Percentiles rank a stretch among this genome's conserved stretches.
These are phyloP conservation scores for Eulithis prunata DNA, from an alignment of 2,888 invertebrate genomes.

Conservation along the genomic window DNA sequence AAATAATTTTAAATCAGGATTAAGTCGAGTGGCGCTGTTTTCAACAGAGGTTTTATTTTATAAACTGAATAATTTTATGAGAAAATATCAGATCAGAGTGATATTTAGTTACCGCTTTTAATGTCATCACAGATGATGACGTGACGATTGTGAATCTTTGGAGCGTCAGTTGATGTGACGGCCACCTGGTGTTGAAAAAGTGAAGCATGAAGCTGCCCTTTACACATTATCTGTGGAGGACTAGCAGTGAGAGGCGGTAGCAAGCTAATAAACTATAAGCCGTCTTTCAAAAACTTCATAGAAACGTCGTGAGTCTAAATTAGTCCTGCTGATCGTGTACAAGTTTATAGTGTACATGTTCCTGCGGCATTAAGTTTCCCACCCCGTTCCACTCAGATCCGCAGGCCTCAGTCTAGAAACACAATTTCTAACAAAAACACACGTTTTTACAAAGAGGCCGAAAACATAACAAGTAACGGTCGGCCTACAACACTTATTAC, in stretches of 20 bases:
- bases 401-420: conserved; percentile 8
- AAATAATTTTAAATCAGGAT: conserved; percentile 3
- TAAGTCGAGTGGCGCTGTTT: conserved; percentile 14
- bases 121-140: too few species aligned
- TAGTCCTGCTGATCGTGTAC: conserved; percentile 13
- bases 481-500: conserved; percentile 20
- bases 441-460: conserved; percentile 4
- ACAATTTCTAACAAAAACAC: conserved; percentile 3
- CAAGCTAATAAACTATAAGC: conserved; percentile 6
- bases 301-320: conserved; percentile 2
- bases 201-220: background rate
- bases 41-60: background rate
- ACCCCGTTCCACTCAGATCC: conserved; percentile 26
- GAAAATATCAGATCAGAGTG: too few species aligned
- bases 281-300: background rate
- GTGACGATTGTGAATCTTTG: too few species aligned
- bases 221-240: background rate
- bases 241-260: conserved; percentile 9
- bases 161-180: too few species aligned
- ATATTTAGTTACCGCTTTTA: too few species aligned
- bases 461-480: conserved; percentile 25
- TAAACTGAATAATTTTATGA: background rate
- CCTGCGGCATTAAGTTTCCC: conserved; percentile 11
- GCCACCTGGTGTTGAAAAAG: background rate
- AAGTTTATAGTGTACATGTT: conserved; percentile 11